Evolutionary conservation across 2,888 invertebrate species (phyloP), one percentile per base, ranked within the genome.

Genomic region (Graphium colonna): DNA sequence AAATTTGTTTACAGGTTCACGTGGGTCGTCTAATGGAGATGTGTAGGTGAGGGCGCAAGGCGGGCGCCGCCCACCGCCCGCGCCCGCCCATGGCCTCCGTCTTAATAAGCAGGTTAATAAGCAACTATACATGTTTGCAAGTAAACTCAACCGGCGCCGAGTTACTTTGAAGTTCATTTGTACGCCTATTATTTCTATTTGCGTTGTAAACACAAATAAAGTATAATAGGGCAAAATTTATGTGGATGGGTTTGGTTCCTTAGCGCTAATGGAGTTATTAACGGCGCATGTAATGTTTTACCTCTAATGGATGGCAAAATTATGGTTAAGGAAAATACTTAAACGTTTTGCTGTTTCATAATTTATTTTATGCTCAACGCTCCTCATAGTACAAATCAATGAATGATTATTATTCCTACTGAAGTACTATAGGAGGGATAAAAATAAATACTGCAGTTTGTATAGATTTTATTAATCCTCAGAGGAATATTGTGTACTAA

Each of bases 21-120:
- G 64, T 68, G 64, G 65, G 72, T 64, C 69, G 69, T 62, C 72
- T 65, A 71, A 84, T 85, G 86, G 75, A 69, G 73, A 75, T 69
- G 65, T 67, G 68, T 70, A 83, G 88, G 87, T 89, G 87, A 88
- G 82, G 83, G 77, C 80, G 78, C 77, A 80, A 73, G 81, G 77
- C 78, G 87, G 89, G 87, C 87, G 84, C 82, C 69, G 80, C 79
- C 79, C 77, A 73, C 69, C 67, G 69, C 69, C 79, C 71, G 82
- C 86, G 84, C 82, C 84, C 86, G 86, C 87, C 85, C 82, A 89
- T 89, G 89, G 85, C 82, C 73, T 71, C 82, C 68, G 67, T 69
- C 70, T 69, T 71, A 68, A 73, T 62, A 67, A 67, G 79, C 72
- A 85, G 86, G 88, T 88, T 71, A 60, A 55, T 60, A 58, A 51